Evolutionary conservation across 2,113 vertebrate species (phyloP).

Genomic region (Hippocampus mohnikei): DNA sequence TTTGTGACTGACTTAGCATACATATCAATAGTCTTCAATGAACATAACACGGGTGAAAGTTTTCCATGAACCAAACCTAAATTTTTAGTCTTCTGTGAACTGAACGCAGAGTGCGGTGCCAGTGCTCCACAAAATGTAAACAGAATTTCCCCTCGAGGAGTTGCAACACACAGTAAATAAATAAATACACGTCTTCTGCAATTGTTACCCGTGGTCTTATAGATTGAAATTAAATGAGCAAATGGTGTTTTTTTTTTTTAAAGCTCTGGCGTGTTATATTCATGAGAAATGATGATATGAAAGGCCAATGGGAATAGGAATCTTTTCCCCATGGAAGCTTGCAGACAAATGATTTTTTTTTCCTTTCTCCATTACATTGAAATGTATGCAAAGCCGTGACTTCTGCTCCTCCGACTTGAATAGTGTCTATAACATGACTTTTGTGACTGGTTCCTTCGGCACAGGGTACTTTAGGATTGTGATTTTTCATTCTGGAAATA

Average conservation of each 20-base stretch:
- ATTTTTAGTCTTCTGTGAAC: not conserved
- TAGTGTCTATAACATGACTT: conserved; percentile 40
- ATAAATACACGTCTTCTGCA: not conserved
- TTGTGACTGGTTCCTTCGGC: conserved; percentile 23
- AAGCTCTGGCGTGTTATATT: conserved; percentile 27
- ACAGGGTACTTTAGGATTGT: conserved; percentile 30
- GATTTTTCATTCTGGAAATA: conserved; percentile 27
- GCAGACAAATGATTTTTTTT: conserved; percentile 13
- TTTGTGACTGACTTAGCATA: too few species aligned
- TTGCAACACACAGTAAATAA: not conserved
- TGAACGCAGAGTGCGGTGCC: not conserved
- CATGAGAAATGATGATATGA: conserved; percentile 17
- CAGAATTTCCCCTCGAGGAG: not conserved
- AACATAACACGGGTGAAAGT: not conserved
- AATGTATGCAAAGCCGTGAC: conserved; percentile 31
- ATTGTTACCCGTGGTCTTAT: not conserved
- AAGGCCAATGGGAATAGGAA: conserved; percentile 22
- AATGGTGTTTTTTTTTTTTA: not conserved
- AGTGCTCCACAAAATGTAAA: not conserved
- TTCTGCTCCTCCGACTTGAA: conserved; percentile 24
- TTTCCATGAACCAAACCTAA: not conserved
- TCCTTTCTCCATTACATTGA: conserved; percentile 26
- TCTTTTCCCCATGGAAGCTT: conserved; percentile 20
- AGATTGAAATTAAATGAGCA: conserved; percentile 7
- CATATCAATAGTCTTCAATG: not conserved